A percentile compares a stretch with the other conserved stretches of the same genome.
Evolutionary conservation across 2,888 invertebrate species (phyloP).

Genomic region (Dascillus cervinus): DNA sequence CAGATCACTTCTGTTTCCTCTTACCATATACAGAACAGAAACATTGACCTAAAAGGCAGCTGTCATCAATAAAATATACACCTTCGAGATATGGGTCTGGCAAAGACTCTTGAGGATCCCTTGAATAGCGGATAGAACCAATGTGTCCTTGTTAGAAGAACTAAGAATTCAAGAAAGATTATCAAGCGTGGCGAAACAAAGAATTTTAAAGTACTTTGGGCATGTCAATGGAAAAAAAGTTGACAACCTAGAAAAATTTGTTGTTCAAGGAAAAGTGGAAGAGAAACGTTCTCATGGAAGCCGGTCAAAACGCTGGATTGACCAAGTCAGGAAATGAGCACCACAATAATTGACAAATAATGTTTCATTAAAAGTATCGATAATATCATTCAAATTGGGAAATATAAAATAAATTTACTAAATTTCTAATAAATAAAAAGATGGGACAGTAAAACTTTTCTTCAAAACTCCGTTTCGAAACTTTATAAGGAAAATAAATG

Average conservation of each 20-base stretch:
- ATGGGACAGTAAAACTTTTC: too few species aligned
- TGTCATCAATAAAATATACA: background rate
- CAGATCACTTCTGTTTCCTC: background rate
- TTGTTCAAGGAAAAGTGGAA: conserved; percentile 1
- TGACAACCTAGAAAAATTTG: conserved; percentile 1
- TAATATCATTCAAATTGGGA: too few species aligned
- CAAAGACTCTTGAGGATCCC: conserved; percentile 1
- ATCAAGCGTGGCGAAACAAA: background rate
- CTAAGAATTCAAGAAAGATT: background rate
- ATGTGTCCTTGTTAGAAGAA: conserved; percentile 1
- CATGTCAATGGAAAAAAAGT: conserved; percentile 1
- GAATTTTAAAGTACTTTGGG: conserved; percentile 3
- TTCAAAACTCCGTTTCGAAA: too few species aligned
- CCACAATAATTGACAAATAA: too few species aligned
- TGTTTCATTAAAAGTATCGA: too few species aligned
- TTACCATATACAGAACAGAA: too few species aligned
- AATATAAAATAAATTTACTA: too few species aligned
- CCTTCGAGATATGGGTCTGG: conserved; percentile 1
- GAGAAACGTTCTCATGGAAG: background rate
- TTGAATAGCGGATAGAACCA: conserved; percentile 1
- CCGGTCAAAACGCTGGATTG: background rate
- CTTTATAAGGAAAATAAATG: too few species aligned
- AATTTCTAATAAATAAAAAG: too few species aligned
- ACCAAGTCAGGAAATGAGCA: conserved; percentile 1
- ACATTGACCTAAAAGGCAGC: background rate